Percentiles rank a stretch among this genome's conserved stretches.
Conservation (phyloP, 2,113 vertebrate genomes). For the Forbesichthys agassizii region DNA sequence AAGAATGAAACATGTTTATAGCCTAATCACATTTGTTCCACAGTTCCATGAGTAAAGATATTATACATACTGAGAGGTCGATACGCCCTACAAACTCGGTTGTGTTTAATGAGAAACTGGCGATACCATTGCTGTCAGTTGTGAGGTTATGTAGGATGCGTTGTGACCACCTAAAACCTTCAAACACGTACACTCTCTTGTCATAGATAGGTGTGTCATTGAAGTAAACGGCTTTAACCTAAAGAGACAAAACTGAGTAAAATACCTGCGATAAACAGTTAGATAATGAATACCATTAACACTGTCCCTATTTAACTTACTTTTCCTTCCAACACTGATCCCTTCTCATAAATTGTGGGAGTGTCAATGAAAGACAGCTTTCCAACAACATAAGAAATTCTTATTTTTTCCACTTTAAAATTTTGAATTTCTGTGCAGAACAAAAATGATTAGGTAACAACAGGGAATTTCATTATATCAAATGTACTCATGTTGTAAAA, state of each 20-base stretch:
- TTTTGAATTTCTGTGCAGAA: neutral
- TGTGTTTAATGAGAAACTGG: constrained; percentile 59
- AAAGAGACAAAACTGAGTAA: neutral
- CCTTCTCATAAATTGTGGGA: constrained; percentile 53
- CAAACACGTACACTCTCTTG: constrained; percentile 47
- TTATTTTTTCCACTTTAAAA: neutral
- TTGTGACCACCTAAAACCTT: constrained; percentile 16
- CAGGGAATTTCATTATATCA: neutral
- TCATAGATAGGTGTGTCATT: constrained; percentile 43
- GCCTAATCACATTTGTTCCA: too few species aligned
- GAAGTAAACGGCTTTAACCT: constrained; percentile 61
- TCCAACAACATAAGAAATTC: constrained; percentile 51
- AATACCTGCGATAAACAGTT: neutral
- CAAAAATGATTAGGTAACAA: neutral
- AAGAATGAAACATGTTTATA: too few species aligned
- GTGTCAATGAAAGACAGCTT: constrained; percentile 60
- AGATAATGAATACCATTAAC: too few species aligned
- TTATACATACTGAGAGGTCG: constrained; percentile 45
- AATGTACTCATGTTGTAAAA: too few species aligned
- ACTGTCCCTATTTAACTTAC: constrained; percentile 35
- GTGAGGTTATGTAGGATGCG: constrained; percentile 56
- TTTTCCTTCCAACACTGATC: constrained; percentile 56
- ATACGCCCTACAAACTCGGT: neutral
- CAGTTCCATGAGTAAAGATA: too few species aligned
- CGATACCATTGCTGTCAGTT: constrained; percentile 59